Evolutionary conservation across 2,888 invertebrate genomes (phyloP), one percentile per base, ranked within the genome.

Genomic region (Actias luna): DNA sequence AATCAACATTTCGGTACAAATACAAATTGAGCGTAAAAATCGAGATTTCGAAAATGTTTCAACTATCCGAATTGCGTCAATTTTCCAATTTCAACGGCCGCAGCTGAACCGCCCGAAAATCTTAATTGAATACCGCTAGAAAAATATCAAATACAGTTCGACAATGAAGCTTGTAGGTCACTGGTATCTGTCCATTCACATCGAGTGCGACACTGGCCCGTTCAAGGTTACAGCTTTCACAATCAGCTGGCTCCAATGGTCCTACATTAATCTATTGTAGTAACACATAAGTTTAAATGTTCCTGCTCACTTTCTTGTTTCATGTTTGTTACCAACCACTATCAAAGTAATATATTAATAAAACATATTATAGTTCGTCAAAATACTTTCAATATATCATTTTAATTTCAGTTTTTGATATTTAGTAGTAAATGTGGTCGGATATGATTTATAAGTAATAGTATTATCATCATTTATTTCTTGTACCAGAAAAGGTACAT

Each of bases 201-300:
- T 73, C 66, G 77, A 74, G 74, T 72, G 71, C 75, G 75, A 75
- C 78, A 75, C 69, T 73, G 72, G 77, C 72, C 67, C 78, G 76
- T 82, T 83, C 88, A 89, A 88, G 88, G 88, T 85, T 87, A 77
- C 63, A 73, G 83, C 87, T 88, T 89, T 88, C 87, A 84, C 85
- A 77, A 80, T 78, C 82, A 81, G 81, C 83, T 83, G 77, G 70
- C 64, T 42, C 39, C 42, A 62, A 29, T 58, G 42, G 31, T 46
- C 59, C 46, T 67, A 67, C 63, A 65, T 65, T 60, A 63, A 61
- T 57, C 33, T 55, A 18, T 55, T 31, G 31, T 42, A 62, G 25
- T 39, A 58, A 62, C 61, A 29, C 16, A 55, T 55, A 14, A 55
- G 10, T 55, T 36, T 61, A 27, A 62, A 42, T 58, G 16, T 57